phyloP scores from a whole-genome alignment of 2,888 invertebrate genomes.

The Cephus pulcher region DNA sequence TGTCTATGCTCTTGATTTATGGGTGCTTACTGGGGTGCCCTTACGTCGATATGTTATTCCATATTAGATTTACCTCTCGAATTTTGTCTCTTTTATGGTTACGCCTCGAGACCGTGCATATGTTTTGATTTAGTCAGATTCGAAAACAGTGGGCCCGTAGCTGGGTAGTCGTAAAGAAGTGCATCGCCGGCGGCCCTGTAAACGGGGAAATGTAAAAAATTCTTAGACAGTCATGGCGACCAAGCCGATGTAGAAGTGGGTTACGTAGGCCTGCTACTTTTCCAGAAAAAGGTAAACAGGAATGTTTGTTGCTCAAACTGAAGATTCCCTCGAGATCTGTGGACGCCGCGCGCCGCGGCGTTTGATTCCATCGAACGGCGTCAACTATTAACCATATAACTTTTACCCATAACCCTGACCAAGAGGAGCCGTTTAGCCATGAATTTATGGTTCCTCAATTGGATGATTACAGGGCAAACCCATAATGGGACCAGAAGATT shows the following conservation, averaged over 20 bases:
- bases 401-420: neutral
- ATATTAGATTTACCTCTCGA: constrained; percentile 30
- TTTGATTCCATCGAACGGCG: neutral
- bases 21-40: constrained; percentile 30
- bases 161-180: neutral
- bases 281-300: neutral
- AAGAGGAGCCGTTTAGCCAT: neutral
- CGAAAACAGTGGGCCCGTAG: neutral
- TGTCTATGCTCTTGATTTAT: constrained; percentile 35
- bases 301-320: neutral
- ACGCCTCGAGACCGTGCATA: neutral
- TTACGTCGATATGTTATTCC: constrained; percentile 34
- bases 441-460: neutral
- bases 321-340: neutral
- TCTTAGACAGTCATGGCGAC: neutral
- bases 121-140: neutral
- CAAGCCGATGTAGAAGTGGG: neutral
- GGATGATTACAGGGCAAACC: neutral
- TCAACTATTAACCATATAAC: neutral
- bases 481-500: neutral
- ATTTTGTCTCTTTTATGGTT: constrained; percentile 29
- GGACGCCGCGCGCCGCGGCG: neutral
- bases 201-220: neutral
- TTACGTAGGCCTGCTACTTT: neutral
- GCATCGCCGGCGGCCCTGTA: neutral